Evolutionary conservation across 1,140 invertebrate genomes (phyloP).

Genomic region (Amphibalanus amphitrite): DNA sequence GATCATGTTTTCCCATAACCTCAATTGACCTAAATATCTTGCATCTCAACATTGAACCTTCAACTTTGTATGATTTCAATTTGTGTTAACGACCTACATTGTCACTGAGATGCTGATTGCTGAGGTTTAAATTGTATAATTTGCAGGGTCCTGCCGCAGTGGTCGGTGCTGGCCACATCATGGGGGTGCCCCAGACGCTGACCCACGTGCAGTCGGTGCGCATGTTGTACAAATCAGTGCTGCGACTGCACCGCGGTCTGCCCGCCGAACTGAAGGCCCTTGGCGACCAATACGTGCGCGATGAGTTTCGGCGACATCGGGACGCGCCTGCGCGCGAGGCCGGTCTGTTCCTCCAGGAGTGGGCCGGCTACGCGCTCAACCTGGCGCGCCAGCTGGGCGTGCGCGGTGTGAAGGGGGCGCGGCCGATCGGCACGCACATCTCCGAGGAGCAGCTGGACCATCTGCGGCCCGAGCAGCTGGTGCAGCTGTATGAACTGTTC

Average conservation of each 20-base stretch:
- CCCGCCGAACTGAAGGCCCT: slow-evolving; percentile 45
- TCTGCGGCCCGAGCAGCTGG: slow-evolving; percentile 58
- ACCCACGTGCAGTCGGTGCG: slow-evolving; percentile 46
- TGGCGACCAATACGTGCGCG: slow-evolving; percentile 60
- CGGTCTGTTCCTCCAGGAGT: slow-evolving; percentile 63
- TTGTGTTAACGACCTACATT: too few relatives aligned
- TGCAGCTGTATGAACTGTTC: slow-evolving; percentile 60
- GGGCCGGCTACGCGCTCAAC: slow-evolving; percentile 62
- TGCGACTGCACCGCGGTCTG: slow-evolving; percentile 63
- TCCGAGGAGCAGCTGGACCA: slow-evolving; percentile 41
- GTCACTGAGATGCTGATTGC: too few relatives aligned
- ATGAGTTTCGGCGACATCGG: slow-evolving; percentile 76
- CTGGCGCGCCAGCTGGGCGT: slow-evolving; percentile 52
- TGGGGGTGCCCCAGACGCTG: slow-evolving; percentile 7
- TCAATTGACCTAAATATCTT: too few relatives aligned
- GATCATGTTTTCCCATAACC: too few relatives aligned
- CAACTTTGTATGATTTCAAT: too few relatives aligned
- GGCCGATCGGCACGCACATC: slow-evolving; percentile 40
- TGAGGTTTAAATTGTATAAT: too few relatives aligned
- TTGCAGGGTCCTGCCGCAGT: too few relatives aligned
- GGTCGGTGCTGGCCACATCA: too few relatives aligned
- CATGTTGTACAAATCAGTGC: slow-evolving; percentile 69
- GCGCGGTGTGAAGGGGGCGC: slow-evolving; percentile 33
- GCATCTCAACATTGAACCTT: too few relatives aligned
- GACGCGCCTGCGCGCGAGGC: slow-evolving; percentile 49